A percentile compares a stretch with the other conserved stretches of the same genome.
Evolutionary conservation across 2,113 vertebrate genomes (phyloP).

Genomic region (Oreochromis aureus): DNA sequence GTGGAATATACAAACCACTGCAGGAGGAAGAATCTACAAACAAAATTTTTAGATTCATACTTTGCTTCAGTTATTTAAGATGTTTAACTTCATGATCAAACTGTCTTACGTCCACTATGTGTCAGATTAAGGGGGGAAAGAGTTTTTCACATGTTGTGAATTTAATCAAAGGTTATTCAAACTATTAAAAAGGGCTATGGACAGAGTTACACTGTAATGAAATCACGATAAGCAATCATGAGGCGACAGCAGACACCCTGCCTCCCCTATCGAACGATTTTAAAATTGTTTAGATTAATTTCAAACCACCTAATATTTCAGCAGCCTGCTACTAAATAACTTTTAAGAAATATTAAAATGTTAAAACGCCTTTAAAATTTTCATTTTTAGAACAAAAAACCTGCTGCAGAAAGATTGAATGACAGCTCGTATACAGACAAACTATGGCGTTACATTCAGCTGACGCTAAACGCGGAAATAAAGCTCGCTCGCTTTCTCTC

Average conservation of each 20-base stretch:
- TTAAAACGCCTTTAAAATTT: rapidly evolving
- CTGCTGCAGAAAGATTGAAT: not conserved
- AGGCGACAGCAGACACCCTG: not conserved
- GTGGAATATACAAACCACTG: not conserved
- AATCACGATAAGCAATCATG: not conserved
- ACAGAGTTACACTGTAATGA: rapidly evolving
- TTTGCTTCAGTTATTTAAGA: not conserved
- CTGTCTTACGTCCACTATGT: not conserved
- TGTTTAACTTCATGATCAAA: rapidly evolving
- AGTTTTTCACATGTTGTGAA: not conserved
- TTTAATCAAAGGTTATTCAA: not conserved
- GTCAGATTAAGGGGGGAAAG: not conserved
- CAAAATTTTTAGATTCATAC: not conserved
- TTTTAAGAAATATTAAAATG: not conserved
- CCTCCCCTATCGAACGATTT: not conserved
- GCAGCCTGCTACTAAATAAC: not conserved
- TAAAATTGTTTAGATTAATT: rapidly evolving
- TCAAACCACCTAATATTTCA: not conserved
- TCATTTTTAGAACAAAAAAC: rapidly evolving
- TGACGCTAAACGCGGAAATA: not conserved
- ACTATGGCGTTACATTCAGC: not conserved
- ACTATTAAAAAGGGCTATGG: rapidly evolving
- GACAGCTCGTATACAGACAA: rapidly evolving
- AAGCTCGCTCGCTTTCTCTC: not conserved
- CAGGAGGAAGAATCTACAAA: not conserved